phyloP scores from a whole-genome alignment of 2,797 vertebrate genomes.

The Enteromius unitaeniatus region DNA sequence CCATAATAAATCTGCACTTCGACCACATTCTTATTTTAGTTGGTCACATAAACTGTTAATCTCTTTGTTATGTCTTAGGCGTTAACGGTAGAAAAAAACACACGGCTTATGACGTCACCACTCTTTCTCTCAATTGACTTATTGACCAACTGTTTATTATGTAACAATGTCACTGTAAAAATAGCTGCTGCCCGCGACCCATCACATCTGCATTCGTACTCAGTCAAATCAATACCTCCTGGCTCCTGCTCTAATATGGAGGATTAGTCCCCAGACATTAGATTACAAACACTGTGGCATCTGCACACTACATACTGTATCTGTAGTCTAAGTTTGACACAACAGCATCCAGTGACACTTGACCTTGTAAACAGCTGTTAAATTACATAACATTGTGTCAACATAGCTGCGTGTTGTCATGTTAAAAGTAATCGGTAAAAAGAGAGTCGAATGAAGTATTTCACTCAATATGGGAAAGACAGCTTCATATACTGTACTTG shows the following conservation, averaged over 20 bases:
- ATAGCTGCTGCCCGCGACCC: conserved; percentile 55
- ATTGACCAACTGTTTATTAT: conserved; percentile 73
- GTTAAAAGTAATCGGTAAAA: background rate
- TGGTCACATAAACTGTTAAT: conserved; percentile 4
- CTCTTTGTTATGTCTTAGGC: background rate
- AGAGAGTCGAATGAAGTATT: background rate
- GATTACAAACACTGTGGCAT: conserved; percentile 10
- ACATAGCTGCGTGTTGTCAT: background rate
- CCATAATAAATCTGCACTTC: background rate
- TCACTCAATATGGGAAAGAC: background rate
- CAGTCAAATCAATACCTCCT: conserved; percentile 41
- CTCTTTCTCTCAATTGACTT: conserved; percentile 64
- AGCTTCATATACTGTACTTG: background rate
- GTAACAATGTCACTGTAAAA: conserved; percentile 70
- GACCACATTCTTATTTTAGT: background rate
- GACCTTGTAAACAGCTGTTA: conserved; percentile 23
- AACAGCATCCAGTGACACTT: conserved; percentile 9
- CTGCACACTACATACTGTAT: background rate
- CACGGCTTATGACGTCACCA: conserved; percentile 31
- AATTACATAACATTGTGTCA: conserved; percentile 25
- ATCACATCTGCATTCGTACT: conserved; percentile 58
- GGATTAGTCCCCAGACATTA: conserved; percentile 59
- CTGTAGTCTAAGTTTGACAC: conserved; percentile 5
- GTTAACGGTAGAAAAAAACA: background rate
- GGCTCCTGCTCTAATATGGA: conserved; percentile 37